Conservation (phyloP, 1,140 invertebrate species). For the Asbolus verrucosus region DNA sequence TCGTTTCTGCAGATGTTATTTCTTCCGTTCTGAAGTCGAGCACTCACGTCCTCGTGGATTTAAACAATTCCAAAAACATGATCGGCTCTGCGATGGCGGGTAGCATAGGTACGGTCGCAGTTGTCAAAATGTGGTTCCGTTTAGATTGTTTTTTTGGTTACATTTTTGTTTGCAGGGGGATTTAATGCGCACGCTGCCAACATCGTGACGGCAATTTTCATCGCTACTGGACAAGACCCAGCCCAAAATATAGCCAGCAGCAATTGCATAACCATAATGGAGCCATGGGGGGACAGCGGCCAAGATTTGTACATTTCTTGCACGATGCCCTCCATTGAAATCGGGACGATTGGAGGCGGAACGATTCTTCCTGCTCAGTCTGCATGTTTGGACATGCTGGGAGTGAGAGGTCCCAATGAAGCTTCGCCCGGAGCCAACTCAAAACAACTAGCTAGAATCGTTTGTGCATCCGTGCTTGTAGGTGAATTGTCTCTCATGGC, state of each 20-base stretch:
- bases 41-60: slow-evolving; percentile 85
- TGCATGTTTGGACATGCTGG: slow-evolving; percentile 92
- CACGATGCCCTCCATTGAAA: slow-evolving; percentile 97
- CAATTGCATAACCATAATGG: slow-evolving; percentile 96
- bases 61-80: slow-evolving; percentile 94
- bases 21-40: slow-evolving; percentile 86
- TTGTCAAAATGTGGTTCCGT: too few species aligned
- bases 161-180: slow-evolving; percentile 70
- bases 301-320: slow-evolving; percentile 93
- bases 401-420: slow-evolving; percentile 81
- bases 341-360: slow-evolving; percentile 97
- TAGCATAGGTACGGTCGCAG: slow-evolving; percentile 75
- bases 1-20: slow-evolving; percentile 80
- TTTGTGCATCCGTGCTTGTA: slow-evolving; percentile 95
- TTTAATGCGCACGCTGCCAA: slow-evolving; percentile 99
- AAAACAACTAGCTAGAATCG: slow-evolving; percentile 85
- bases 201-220: slow-evolving; percentile 96
- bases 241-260: slow-evolving; percentile 96
- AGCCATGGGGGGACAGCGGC: slow-evolving; percentile 80
- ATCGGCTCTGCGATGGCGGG: slow-evolving; percentile 95
- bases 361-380: slow-evolving; percentile 93
- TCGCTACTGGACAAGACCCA: slow-evolving; percentile 98
- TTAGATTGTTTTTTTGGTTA: slow-evolving; percentile 47
- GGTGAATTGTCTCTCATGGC: slow-evolving; percentile 98
- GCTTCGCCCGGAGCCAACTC: slow-evolving; percentile 86